Base-by-base conservation (phyloP, 1,140 invertebrate genomes). In the Nylanderia fulva region DNA sequence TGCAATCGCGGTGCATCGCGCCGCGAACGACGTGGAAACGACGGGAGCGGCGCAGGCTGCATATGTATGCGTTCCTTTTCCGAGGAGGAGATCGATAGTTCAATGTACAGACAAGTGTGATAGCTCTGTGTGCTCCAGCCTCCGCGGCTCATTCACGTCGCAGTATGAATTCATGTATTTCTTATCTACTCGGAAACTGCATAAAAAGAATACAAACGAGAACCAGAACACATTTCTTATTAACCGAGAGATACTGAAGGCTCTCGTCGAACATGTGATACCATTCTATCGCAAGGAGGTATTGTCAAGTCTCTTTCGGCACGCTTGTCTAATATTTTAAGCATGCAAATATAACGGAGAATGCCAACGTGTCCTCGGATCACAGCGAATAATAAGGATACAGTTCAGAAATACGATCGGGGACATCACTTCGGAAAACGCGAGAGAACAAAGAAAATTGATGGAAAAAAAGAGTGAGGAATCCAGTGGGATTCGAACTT, bases 11-110 rank as follows among this genome's bases (percentile, higher is more conserved):
- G 36, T 29, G 45, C 63, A 4, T 24, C 18, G 48, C 63, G 48
- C 63, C 13, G 15, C 45, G 15, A 79, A 54, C 45, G 63, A 39
- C n/a, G 21, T 54, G 63, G 63, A 21, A n/a, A 33, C 29, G 48
- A 56, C 52, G 52, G 6, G 48, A 33, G n/a, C 24, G 36, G 24
- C 27, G 42, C 63, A 39, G 33, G 52, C 42, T 72, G 66, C 66
- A 60, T 72, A 82, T 36, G 36, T 72, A 58, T 58, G 77, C 61
- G 76, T 85, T 68, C 71, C 86, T 88, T 85, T 84, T 86, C 88
- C n/a, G n/a, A n/a, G 56, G 86, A 87, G 90, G 77, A 82, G 92
- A 94, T 94, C 93, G 93, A 94, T 94, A 94, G 93, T 94, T 94
- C 92, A 94, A 94, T 92, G 93, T 93, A 94, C 93, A 93, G 89